A percentile compares a stretch with the other conserved stretches of the same genome.
Conservation (phyloP, 2,797 vertebrate genomes). For the Eurystomus glaucurus region DNA sequence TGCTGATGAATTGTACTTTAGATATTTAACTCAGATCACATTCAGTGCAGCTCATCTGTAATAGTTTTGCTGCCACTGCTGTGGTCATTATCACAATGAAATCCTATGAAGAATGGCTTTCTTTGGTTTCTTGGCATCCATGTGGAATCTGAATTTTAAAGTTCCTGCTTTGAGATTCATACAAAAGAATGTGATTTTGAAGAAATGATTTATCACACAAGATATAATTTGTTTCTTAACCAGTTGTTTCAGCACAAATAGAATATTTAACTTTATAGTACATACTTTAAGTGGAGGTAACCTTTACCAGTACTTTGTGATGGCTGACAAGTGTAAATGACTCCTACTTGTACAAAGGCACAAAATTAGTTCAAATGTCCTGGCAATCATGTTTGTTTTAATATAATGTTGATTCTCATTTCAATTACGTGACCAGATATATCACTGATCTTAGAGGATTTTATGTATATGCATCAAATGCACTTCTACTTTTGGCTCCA, state of each 20-base stretch:
- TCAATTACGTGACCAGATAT: not conserved
- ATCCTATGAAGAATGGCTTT: constrained; percentile 59
- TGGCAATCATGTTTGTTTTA: not conserved
- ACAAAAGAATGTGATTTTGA: constrained; percentile 67
- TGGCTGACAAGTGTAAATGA: constrained; percentile 36
- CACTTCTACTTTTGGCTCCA: not conserved
- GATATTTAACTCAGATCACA: constrained; percentile 54
- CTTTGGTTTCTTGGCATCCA: constrained; percentile 70
- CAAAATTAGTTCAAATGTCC: not conserved
- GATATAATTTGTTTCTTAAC: constrained; percentile 75
- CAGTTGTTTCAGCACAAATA: constrained; percentile 52
- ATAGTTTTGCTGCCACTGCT: constrained; percentile 60
- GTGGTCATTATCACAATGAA: constrained; percentile 73
- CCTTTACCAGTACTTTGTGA: constrained; percentile 52
- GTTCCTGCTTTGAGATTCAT: constrained; percentile 73
- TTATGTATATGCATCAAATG: not conserved
- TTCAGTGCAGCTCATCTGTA: constrained; percentile 41
- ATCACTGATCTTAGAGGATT: not conserved
- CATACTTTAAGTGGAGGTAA: constrained; percentile 60
- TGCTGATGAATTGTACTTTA: constrained; percentile 58
- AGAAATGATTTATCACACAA: constrained; percentile 80
- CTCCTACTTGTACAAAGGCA: not conserved
- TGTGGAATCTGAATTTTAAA: constrained; percentile 81
- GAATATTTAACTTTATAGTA: constrained; percentile 46
- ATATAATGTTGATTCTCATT: not conserved